phyloP scores from a whole-genome alignment of 92 coral and sea anemone species.

The Porites rus region DNA sequence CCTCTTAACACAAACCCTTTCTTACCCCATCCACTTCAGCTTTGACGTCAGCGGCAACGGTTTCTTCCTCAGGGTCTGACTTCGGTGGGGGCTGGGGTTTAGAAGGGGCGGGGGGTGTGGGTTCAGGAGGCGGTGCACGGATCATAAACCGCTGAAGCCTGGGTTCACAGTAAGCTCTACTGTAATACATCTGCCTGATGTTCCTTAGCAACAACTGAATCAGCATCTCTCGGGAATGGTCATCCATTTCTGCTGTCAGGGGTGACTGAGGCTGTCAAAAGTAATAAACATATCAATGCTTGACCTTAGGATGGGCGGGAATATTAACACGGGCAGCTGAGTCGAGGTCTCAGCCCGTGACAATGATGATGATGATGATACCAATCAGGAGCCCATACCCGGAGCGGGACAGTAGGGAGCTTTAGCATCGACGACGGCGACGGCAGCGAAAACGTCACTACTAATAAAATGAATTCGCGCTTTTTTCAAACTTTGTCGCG shows the following conservation, averaged over 20 bases:
- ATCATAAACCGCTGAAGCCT: slow-evolving; percentile 61
- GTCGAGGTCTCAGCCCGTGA: no score
- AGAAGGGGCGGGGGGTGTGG: background rate
- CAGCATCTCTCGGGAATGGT: slow-evolving; percentile 56
- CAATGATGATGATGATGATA: no score
- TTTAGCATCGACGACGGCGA: no score
- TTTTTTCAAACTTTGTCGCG: no score
- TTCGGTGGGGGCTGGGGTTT: background rate
- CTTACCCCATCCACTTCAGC: slow-evolving; percentile 12
- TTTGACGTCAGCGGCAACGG: background rate
- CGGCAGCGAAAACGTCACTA: no score
- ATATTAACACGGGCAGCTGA: no score
- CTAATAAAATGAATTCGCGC: no score
- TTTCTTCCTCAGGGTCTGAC: slow-evolving; percentile 15
- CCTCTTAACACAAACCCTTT: background rate
- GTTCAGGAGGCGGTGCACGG: slow-evolving; percentile 36
- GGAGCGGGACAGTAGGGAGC: no score
- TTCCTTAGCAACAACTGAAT: slow-evolving; percentile 52
- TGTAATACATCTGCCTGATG: slow-evolving; percentile 63
- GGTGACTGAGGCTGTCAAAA: slow-evolving; percentile 59
- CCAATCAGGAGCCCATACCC: no score
- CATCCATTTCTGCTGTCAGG: slow-evolving; percentile 65
- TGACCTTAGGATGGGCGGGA: no score
- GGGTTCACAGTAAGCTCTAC: slow-evolving; percentile 56
- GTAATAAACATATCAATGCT: no score